Evolutionary conservation across 2,888 invertebrate genomes (phyloP).

Genomic region (Apotomis turbidana): DNA sequence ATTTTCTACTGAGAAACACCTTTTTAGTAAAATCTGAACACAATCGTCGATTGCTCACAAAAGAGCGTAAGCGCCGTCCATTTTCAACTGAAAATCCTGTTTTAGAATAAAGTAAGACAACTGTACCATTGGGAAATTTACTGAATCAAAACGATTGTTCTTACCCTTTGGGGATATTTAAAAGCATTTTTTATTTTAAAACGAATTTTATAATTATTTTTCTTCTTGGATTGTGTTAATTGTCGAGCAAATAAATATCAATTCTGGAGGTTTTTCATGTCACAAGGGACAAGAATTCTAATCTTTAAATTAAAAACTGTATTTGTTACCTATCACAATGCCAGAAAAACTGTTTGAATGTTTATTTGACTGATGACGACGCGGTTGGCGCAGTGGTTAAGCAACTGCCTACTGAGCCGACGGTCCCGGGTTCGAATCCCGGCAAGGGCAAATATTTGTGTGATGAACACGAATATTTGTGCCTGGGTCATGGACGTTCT

Average conservation of each 20-base stretch:
- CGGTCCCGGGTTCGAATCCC: too few species aligned
- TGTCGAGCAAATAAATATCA: not conserved
- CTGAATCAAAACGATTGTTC: slow-evolving; percentile 24
- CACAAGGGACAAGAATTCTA: not conserved
- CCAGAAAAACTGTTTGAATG: too few species aligned
- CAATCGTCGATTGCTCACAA: not conserved
- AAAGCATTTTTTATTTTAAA: slow-evolving; percentile 25
- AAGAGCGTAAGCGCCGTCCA: not conserved
- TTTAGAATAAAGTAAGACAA: not conserved
- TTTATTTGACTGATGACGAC: too few species aligned
- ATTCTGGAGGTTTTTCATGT: not conserved
- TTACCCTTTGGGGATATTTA: slow-evolving; percentile 3
- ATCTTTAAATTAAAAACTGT: not conserved
- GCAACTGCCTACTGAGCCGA: too few species aligned
- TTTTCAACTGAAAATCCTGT: not conserved
- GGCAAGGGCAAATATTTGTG: too few species aligned
- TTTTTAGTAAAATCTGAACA: not conserved
- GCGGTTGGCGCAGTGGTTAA: too few species aligned
- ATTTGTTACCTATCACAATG: too few species aligned
- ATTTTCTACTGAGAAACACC: not conserved
- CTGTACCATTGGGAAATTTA: slow-evolving; percentile 34
- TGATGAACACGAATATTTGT: too few species aligned
- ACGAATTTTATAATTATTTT: slow-evolving; percentile 22
- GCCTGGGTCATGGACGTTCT: too few species aligned
- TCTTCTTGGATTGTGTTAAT: not conserved